Conservation (phyloP, 1,140 invertebrate genomes). For the Cydia splendana region DNA sequence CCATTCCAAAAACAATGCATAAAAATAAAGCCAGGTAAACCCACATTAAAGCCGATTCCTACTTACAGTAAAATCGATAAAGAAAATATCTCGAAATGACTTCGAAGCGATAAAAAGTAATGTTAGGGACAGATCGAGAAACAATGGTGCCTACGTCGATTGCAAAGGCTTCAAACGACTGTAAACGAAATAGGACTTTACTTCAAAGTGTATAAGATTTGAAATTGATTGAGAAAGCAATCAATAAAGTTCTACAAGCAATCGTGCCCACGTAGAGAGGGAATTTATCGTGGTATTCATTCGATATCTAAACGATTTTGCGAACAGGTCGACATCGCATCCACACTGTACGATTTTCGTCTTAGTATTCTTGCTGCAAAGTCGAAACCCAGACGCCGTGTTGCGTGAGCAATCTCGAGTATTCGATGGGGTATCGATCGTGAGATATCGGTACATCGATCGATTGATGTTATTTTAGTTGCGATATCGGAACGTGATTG, state of each 20-base stretch:
- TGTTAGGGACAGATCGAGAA: slow-evolving; percentile 60
- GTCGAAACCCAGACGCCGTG: background rate
- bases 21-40: slow-evolving; percentile 28
- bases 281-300: slow-evolving; percentile 43
- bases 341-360: background rate
- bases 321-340: slow-evolving; percentile 25
- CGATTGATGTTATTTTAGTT: slow-evolving; percentile 21
- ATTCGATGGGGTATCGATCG: slow-evolving; percentile 25
- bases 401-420: slow-evolving; percentile 18
- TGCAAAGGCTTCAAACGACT: slow-evolving; percentile 32
- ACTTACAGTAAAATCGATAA: slow-evolving; percentile 33
- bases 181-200: slow-evolving; percentile 14
- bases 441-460: slow-evolving; percentile 31
- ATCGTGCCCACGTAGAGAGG: slow-evolving; percentile 39
- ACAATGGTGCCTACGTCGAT: slow-evolving; percentile 54
- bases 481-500: slow-evolving; percentile 29
- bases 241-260: slow-evolving; percentile 41
- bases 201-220: background rate
- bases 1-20: slow-evolving; percentile 8
- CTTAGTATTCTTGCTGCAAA: background rate
- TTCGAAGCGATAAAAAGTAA: slow-evolving; percentile 62
- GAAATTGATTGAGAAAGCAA: slow-evolving; percentile 16
- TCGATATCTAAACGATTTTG: slow-evolving; percentile 32
- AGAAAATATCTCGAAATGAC: slow-evolving; percentile 54
- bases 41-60: slow-evolving; percentile 21